Evolutionary conservation across 2,797 vertebrate genomes (phyloP).

Genomic region (Vespertilio murinus): DNA sequence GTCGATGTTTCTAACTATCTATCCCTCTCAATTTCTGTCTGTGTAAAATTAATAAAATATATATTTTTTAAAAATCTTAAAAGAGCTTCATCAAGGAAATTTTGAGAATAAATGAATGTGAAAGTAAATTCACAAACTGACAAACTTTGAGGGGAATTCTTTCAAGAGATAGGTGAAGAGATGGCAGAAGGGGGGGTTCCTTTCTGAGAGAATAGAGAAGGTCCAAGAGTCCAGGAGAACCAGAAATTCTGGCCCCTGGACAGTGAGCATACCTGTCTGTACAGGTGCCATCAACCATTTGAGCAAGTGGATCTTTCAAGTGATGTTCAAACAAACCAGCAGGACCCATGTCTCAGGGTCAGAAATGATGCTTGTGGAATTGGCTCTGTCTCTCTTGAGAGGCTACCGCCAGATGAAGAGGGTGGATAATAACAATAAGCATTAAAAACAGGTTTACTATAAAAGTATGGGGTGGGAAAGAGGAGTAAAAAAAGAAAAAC

Average conservation of each 20-base stretch:
- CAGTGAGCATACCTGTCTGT: background rate
- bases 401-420: background rate
- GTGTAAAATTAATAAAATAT: too few species aligned
- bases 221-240: background rate
- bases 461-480: background rate
- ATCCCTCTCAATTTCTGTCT: too few species aligned
- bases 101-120: background rate
- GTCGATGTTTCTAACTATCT: too few species aligned
- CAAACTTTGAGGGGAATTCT: background rate
- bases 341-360: background rate
- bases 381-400: background rate
- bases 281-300: background rate
- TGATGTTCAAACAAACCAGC: background rate
- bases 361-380: background rate
- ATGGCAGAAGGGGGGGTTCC: background rate
- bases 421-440: background rate
- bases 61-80: too few species aligned
- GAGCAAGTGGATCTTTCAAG: background rate
- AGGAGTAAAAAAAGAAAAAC: background rate
- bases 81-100: conserved; percentile 7
- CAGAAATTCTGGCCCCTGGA: conserved; percentile 19
- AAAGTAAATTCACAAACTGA: conserved; percentile 9
- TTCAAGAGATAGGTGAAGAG: background rate
- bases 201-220: background rate
- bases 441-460: background rate